Conservation (phyloP, 1,140 invertebrate genomes). For the Zaprionus taronus region DNA sequence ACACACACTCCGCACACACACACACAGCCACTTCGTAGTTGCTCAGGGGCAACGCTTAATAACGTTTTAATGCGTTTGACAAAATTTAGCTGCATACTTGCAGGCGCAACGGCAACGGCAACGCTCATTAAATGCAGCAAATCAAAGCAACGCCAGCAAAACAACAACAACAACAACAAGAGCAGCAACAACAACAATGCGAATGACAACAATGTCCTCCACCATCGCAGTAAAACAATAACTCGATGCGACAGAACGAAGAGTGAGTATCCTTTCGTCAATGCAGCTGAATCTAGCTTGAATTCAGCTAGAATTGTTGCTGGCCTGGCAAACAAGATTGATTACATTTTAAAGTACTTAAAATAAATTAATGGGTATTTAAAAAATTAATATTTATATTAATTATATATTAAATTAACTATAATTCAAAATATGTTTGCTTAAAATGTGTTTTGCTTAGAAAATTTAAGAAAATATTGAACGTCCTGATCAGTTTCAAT, state of each 20-base stretch:
- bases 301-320: background rate
- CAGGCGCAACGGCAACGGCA: constrained; percentile 66
- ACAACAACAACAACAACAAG: constrained; percentile 19
- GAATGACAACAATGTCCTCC: constrained; percentile 11
- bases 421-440: too few relatives aligned
- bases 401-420: too few relatives aligned
- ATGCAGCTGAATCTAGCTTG: background rate
- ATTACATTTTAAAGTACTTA: too few relatives aligned
- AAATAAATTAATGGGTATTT: too few relatives aligned
- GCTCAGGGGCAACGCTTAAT: constrained; percentile 62
- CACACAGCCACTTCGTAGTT: background rate
- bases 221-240: constrained; percentile 14
- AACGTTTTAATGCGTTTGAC: constrained; percentile 80
- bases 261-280: background rate
- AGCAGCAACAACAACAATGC: constrained; percentile 35
- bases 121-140: constrained; percentile 74
- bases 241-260: background rate
- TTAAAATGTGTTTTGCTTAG: too few relatives aligned
- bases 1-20: constrained; percentile 23
- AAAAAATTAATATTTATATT: too few relatives aligned
- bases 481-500: too few relatives aligned
- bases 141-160: constrained; percentile 38
- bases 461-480: too few relatives aligned
- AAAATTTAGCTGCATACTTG: constrained; percentile 77
- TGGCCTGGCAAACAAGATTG: too few relatives aligned